Conservation (phyloP, 2,113 vertebrate species). For the Otus sunia region DNA sequence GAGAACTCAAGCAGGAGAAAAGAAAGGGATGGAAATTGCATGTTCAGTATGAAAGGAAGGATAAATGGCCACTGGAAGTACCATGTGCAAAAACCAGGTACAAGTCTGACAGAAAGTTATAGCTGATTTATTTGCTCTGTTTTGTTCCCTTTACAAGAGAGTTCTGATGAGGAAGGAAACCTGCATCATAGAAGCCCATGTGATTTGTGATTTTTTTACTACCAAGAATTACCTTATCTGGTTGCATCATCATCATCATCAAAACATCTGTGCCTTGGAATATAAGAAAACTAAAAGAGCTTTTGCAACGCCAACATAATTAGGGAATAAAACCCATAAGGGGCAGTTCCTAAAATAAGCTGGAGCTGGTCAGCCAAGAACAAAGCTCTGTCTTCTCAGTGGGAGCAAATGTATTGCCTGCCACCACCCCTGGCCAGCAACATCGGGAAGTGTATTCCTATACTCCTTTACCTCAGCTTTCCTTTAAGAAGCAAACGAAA, state of each 20-base stretch:
- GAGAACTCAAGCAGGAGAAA: neutral
- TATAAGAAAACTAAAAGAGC: neutral
- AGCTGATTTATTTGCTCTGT: neutral
- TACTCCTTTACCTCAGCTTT: neutral
- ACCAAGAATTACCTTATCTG: neutral
- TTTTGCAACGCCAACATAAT: neutral
- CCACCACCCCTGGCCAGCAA: accelerated
- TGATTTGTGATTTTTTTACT: neutral
- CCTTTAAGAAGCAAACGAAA: neutral
- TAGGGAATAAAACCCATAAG: neutral
- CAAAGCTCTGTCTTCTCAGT: neutral
- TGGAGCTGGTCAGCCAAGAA: neutral
- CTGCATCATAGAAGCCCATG: neutral
- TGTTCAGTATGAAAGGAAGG: neutral
- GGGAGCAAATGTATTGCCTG: neutral
- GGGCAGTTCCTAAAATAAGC: neutral
- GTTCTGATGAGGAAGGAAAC: neutral
- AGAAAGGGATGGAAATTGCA: neutral
- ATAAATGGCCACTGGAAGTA: neutral
- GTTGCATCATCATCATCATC: neutral
- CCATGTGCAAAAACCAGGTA: neutral
- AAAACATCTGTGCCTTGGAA: neutral
- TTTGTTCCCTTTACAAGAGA: neutral
- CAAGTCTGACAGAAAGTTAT: neutral
- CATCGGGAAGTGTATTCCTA: neutral